Evolutionary conservation across 2,888 invertebrate genomes (phyloP).

Genomic region (Pseudolycoriella hygida): DNA sequence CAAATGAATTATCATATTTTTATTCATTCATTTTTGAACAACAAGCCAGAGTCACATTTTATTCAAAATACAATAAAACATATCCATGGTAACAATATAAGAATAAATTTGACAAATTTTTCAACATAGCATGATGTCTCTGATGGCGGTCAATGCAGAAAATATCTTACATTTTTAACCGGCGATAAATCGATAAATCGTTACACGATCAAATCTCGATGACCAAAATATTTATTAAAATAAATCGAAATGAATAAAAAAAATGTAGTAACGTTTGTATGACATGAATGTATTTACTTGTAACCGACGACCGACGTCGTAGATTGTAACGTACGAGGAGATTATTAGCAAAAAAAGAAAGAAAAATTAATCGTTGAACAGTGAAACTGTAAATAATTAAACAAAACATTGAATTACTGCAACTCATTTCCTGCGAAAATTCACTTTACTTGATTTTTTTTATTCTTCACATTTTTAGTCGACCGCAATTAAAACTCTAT

Average conservation of each 20-base stretch:
- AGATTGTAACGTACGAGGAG: too few relatives aligned
- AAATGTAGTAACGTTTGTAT: too few relatives aligned
- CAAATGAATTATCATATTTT: constrained; percentile 1
- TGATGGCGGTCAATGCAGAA: neutral
- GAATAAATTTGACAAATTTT: constrained; percentile 3
- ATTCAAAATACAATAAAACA: neutral
- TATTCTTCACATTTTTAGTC: neutral
- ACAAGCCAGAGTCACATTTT: neutral
- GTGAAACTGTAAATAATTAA: too few relatives aligned
- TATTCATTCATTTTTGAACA: neutral
- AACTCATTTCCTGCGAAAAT: neutral
- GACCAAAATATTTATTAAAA: too few relatives aligned
- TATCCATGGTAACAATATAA: neutral
- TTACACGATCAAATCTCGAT: too few relatives aligned
- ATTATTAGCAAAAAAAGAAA: too few relatives aligned
- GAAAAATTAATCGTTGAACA: too few relatives aligned
- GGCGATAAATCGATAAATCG: too few relatives aligned
- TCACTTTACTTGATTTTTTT: neutral
- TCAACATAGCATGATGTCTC: constrained; percentile 1
- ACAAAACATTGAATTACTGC: neutral
- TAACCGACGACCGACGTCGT: too few relatives aligned
- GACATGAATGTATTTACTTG: too few relatives aligned
- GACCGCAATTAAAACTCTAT: constrained; percentile 3
- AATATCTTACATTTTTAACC: too few relatives aligned
- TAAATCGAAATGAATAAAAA: too few relatives aligned